Percentiles rank a stretch among this genome's conserved stretches.
phyloP scores from a whole-genome alignment of 2,888 invertebrate species.

The Nephrotoma appendiculata region DNA sequence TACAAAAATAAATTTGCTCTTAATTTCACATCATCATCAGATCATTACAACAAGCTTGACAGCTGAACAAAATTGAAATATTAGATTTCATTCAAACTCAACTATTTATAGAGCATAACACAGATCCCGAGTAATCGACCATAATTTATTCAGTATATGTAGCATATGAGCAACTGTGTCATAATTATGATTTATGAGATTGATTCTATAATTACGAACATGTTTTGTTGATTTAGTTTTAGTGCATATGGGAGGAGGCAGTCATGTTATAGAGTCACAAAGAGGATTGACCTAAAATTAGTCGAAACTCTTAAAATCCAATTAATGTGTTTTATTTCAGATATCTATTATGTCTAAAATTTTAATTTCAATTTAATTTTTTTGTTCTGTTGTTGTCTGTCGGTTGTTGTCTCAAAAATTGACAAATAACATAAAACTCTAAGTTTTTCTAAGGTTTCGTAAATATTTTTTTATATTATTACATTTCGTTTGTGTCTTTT shows the following conservation, averaged over 20 bases:
- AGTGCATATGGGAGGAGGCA: neutral
- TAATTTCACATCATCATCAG: neutral
- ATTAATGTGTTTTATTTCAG: neutral
- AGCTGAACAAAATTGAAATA: neutral
- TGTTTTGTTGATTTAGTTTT: neutral
- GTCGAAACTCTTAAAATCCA: neutral
- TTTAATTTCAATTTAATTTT: neutral
- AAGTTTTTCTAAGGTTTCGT: neutral
- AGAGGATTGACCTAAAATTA: neutral
- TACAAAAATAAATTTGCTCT: neutral
- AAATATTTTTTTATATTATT: neutral
- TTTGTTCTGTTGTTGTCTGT: neutral
- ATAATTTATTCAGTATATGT: neutral
- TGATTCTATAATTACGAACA: neutral
- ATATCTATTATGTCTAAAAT: neutral
- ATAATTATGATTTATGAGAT: neutral
- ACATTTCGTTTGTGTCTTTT: neutral
- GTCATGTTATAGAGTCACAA: neutral
- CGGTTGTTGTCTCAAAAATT: neutral
- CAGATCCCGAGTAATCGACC: neutral
- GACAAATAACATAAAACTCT: neutral
- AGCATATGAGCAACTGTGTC: neutral
- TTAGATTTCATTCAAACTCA: neutral
- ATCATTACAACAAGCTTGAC: neutral
- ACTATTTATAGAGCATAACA: neutral